Base-by-base conservation (phyloP, 2,888 invertebrate genomes). In the Furcula furcula region DNA sequence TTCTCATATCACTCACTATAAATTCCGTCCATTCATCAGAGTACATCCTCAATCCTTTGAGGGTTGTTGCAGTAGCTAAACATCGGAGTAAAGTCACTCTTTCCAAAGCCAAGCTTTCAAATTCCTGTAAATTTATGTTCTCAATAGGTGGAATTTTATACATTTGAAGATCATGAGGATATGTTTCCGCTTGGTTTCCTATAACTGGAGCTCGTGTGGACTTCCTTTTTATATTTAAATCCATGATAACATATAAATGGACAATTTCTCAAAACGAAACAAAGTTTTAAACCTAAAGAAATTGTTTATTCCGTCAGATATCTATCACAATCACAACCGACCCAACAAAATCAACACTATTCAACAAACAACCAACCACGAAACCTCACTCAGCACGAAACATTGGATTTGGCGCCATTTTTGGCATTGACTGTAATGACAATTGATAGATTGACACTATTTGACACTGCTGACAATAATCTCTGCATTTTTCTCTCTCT, bases 21-120 rank as follows among this genome's bases (percentile, higher is more conserved):
- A 90, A 91, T 30, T 90, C 87, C 46, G 91, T 92, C 91, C 93
- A 94, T 47, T 94, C 94, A 5, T 93, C 92, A 0, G 91, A 92
- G 52, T 89, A 90, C 14, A 90, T 58, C 46, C 92, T 91, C 15
- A 92, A 75, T 20, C 92, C 92, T 69, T 92, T 92, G 27, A 89
- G 77, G 18, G 91, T 90, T 20, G 91, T 92, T 3, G 94, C 93
- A 39, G 93, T 91, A 59, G 97, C 96, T 29, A 97, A 86, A 36
- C 92, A 91, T 54, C 96, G 91, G 27, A 98, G 76, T 41, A 96
- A 91, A 76, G 93, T 93, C 10, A 97, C 80, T 53, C 97, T 91
- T 70, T 98, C 97, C 29, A 96, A 74, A 1, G 97, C 96, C 52
- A 96, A 90, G 28, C 94, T 93, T 88, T 98, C 96, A 77, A 98